A percentile compares a stretch with the other conserved stretches of the same genome.
Conservation (phyloP, 2,113 vertebrate genomes). For the Cyprinus carpio region DNA sequence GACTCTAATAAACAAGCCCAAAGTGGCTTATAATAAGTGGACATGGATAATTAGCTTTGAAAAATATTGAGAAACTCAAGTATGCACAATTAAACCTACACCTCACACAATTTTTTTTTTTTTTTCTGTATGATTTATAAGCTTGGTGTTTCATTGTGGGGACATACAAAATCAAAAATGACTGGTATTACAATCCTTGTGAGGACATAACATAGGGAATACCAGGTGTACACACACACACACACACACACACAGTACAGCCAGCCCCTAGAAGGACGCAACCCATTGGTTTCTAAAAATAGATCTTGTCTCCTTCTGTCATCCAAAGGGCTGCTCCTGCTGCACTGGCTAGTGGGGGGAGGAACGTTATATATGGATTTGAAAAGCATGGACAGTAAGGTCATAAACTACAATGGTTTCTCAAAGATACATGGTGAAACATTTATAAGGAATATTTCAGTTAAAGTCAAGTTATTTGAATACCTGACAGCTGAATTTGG, state of each 20-base stretch:
- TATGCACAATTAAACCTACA: neutral
- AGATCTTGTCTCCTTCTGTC: conserved; percentile 57
- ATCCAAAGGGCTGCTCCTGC: conserved; percentile 22
- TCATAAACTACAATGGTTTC: neutral
- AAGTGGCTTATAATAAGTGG: neutral
- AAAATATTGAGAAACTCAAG: neutral
- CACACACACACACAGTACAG: conserved; percentile 41
- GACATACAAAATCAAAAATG: no score
- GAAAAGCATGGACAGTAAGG: conserved; percentile 26
- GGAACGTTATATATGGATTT: conserved; percentile 44
- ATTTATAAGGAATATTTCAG: neutral
- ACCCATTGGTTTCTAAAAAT: conserved; percentile 70
- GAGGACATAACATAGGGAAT: no score
- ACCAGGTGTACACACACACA: conserved; percentile 14
- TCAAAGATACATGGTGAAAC: neutral
- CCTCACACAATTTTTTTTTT: no score
- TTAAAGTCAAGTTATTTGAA: neutral
- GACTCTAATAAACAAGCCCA: neutral
- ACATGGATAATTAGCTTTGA: neutral
- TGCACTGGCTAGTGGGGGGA: conserved; percentile 7
- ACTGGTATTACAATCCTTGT: no score
- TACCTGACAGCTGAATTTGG: no score
- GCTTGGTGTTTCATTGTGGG: no score
- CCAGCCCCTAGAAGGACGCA: conserved; percentile 73
- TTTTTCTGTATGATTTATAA: no score